Conservation (phyloP, 2,888 invertebrate genomes). For the Apotomis turbidana region DNA sequence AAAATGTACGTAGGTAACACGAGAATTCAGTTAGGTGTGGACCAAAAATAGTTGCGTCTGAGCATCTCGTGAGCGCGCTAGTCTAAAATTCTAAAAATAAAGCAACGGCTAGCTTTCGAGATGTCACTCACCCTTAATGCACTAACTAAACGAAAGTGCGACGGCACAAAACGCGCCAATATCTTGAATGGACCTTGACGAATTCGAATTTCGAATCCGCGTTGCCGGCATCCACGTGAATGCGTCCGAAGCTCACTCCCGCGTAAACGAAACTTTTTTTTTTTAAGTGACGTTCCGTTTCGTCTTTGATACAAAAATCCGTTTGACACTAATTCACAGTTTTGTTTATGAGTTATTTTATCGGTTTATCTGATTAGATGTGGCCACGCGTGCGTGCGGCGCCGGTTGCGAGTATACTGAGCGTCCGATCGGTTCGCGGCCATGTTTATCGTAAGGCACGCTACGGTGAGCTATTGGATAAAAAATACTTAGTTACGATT, state of each 20-base stretch:
- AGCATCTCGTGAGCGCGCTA: constrained; percentile 66
- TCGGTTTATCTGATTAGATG: constrained; percentile 47
- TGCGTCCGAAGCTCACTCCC: constrained; percentile 62
- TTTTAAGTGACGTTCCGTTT: constrained; percentile 50
- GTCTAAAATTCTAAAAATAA: constrained; percentile 69
- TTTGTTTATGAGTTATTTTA: constrained; percentile 51
- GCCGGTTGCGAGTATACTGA: constrained; percentile 74
- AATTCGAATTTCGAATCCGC: constrained; percentile 65
- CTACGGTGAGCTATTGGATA: constrained; percentile 60
- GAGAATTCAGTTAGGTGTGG: constrained; percentile 71
- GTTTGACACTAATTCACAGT: constrained; percentile 51
- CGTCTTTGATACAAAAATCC: constrained; percentile 46
- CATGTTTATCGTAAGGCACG: constrained; percentile 73
- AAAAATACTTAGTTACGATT: constrained; percentile 67
- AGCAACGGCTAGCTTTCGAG: constrained; percentile 60
- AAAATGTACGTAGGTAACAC: constrained; percentile 63
- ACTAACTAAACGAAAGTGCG: constrained; percentile 59
- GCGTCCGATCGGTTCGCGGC: constrained; percentile 61
- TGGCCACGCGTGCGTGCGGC: constrained; percentile 67
- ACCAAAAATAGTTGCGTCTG: constrained; percentile 76
- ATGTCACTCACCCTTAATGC: constrained; percentile 76
- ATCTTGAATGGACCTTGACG: constrained; percentile 64
- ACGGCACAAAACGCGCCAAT: constrained; percentile 66
- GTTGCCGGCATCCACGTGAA: constrained; percentile 66
- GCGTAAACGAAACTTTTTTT: constrained; percentile 55